A percentile compares a stretch with the other conserved stretches of the same genome.
phyloP scores from a whole-genome alignment of 64 coral and sea anemone species.

The Montipora sp. region DNA sequence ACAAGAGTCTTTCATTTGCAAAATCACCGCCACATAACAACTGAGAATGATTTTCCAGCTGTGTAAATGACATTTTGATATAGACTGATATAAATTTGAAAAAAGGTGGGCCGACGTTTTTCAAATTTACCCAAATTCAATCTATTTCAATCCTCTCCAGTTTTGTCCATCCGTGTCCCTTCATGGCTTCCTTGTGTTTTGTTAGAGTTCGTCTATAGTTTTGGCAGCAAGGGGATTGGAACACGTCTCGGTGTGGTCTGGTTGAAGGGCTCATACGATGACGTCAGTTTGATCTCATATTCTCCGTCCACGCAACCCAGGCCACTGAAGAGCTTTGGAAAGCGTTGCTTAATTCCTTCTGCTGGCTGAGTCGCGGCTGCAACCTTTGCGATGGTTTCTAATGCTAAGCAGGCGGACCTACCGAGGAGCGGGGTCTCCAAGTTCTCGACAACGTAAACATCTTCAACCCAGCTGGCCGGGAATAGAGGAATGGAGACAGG shows the following conservation, averaged over 20 bases:
- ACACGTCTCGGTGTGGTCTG: slow-evolving; percentile 37
- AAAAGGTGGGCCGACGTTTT: too few species aligned
- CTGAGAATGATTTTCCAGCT: too few species aligned
- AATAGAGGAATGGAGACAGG: too few species aligned
- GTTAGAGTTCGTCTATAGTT: too few species aligned
- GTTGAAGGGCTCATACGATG: neutral
- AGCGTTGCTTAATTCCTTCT: neutral
- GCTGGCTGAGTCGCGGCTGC: slow-evolving; percentile 2
- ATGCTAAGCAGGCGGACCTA: slow-evolving; percentile 13
- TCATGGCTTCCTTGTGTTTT: too few species aligned
- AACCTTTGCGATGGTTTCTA: neutral
- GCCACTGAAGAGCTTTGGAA: slow-evolving; percentile 58
- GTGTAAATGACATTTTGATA: too few species aligned
- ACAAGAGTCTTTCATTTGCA: too few species aligned
- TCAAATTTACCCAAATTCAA: too few species aligned
- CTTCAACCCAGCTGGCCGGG: neutral
- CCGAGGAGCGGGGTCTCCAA: slow-evolving; percentile 19
- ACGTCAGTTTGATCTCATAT: slow-evolving; percentile 43
- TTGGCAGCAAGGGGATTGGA: slow-evolving; percentile 1
- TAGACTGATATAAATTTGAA: too few species aligned
- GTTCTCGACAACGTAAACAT: slow-evolving; percentile 50
- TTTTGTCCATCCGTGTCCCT: too few species aligned
- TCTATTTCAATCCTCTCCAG: too few species aligned
- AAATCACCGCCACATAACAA: too few species aligned
- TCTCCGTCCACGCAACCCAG: slow-evolving; percentile 55